These are phyloP conservation scores for Macrosiphum euphorbiae DNA, from an alignment of 2,888 invertebrate species.

Conservation along the genomic window DNA sequence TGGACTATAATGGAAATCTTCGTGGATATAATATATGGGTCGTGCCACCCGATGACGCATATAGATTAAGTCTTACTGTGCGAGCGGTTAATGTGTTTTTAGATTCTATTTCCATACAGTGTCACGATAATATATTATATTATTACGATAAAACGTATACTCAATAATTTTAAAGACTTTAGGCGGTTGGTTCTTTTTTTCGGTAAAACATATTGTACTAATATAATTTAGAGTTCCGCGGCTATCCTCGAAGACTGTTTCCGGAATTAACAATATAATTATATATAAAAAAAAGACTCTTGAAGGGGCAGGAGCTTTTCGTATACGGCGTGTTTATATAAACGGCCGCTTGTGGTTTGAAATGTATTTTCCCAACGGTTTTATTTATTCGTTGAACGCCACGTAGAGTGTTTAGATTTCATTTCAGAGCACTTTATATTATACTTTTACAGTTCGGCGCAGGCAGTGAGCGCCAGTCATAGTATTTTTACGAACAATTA, in stretches of 20 bases:
- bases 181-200: not conserved
- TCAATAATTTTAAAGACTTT: not conserved
- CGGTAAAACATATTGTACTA: not conserved
- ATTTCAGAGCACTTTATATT: not conserved
- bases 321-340: not conserved
- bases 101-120: not conserved
- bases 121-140: not conserved
- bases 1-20: constrained; percentile 36
- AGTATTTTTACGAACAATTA: constrained; percentile 11
- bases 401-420: not conserved
- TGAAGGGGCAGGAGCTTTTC: not conserved
- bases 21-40: not conserved
- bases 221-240: not conserved
- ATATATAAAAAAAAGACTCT: not conserved
- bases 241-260: not conserved
- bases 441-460: not conserved
- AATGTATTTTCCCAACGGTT: not conserved
- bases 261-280: not conserved
- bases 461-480: not conserved
- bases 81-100: not conserved
- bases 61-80: constrained; percentile 8
- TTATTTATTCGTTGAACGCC: not conserved
- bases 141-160: not conserved
- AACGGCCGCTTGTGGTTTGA: not conserved
- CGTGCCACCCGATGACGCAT: constrained; percentile 24